Evolutionary conservation across 1,140 invertebrate species (phyloP), one percentile per base, ranked within the genome.

Genomic region (Mactra quadrangularis): DNA sequence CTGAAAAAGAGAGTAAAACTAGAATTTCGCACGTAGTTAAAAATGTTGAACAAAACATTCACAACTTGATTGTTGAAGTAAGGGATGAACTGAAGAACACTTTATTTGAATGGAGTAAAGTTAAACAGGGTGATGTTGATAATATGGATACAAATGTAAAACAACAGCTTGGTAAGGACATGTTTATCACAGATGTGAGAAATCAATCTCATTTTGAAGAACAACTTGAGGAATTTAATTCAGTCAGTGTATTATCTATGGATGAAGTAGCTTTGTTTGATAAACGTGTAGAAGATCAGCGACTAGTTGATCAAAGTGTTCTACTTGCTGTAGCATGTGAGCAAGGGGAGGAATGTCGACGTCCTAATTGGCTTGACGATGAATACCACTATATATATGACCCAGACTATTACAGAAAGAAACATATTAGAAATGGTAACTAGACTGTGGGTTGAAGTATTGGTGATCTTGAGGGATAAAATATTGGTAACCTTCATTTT

Each of bases 341-440:
- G 45, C 47, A 41, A 31, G 64, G 64, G 0, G 64, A 68, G 33
- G 64, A 50, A 7, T 68, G 64, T 25, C 64, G 41, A 19, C 47
- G 45, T 31, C 64, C 64, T 31, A 25, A 68, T n/a, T 68, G 64
- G 64, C 17, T 68, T 2, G 45, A 41, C 1, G 27, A 47, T 17
- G 64, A 68, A 13, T 68, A 17, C 17, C 38, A n/a, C 17, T 68
- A 68, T 41, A 68, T 68, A 3, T 68, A 22, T 68, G 19, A 68
- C 13, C 22, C 17, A n/a, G 29, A 68, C 27, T 68, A 68, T 41
- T 68, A 68, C 64, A 9, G 27, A 15, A 41, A 41, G 38, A 41
- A 41, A 41, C 38, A 41, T 41, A 15, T 15, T 6, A 41, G 15
- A 41, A 7, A 6, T 41, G 38, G 38, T 41, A 41, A 41, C 38